Conservation (phyloP, 2,797 vertebrate genomes). For the Gambusia yucatana region DNA sequence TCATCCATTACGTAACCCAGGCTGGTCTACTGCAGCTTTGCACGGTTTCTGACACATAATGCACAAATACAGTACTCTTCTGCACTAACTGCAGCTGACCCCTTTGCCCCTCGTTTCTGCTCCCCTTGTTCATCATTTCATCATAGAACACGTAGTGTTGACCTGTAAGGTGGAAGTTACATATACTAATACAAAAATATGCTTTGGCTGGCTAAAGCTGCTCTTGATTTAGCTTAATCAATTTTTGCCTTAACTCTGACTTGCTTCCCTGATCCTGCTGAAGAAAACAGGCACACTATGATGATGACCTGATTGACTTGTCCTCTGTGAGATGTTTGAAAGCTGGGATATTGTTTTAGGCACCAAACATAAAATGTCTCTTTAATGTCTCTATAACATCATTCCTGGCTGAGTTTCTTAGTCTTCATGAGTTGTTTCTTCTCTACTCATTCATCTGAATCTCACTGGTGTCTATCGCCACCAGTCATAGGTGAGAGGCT, state of each 20-base stretch:
- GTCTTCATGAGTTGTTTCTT: constrained; percentile 2
- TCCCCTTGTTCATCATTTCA: constrained; percentile 21
- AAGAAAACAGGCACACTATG: no score
- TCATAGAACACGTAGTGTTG: constrained; percentile 40
- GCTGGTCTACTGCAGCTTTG: constrained; percentile 54
- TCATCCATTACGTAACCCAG: constrained; percentile 70
- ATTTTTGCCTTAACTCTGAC: no score
- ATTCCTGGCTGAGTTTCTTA: neutral
- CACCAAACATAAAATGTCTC: neutral
- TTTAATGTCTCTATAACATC: neutral
- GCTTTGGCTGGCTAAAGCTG: neutral
- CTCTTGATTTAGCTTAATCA: neutral
- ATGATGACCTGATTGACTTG: neutral
- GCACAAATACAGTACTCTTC: constrained; percentile 30
- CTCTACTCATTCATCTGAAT: neutral
- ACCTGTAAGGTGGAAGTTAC: constrained; percentile 16
- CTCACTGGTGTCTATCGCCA: neutral
- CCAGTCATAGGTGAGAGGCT: neutral
- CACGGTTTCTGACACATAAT: constrained; percentile 48
- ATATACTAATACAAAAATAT: constrained; percentile 22
- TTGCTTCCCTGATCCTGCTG: no score
- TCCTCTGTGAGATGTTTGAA: neutral
- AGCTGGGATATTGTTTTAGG: neutral
- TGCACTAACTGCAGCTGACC: constrained; percentile 36
- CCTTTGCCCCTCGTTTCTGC: constrained; percentile 21